A percentile compares a stretch with the other conserved stretches of the same genome.
phyloP scores from a whole-genome alignment of 2,797 vertebrate species.

The Sebastes matsubarae region DNA sequence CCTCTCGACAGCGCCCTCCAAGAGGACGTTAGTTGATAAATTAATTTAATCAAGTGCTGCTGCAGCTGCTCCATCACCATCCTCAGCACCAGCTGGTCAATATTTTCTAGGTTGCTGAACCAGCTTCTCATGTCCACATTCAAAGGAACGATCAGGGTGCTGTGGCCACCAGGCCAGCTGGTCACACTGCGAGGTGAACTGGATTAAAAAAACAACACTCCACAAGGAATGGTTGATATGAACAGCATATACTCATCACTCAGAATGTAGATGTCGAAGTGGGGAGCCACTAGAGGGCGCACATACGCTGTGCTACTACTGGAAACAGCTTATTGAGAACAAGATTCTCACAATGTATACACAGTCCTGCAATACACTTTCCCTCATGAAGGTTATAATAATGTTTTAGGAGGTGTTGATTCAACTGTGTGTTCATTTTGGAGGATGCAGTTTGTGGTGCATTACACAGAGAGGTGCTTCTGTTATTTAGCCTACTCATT shows the following conservation, averaged over 20 bases:
- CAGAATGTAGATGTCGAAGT: background rate
- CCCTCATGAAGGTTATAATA: background rate
- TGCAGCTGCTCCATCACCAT: background rate
- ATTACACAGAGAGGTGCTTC: background rate
- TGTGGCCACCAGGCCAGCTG: background rate
- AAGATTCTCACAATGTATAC: background rate
- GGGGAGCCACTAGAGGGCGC: background rate
- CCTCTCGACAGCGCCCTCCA: background rate
- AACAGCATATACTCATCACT: background rate
- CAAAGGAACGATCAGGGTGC: background rate
- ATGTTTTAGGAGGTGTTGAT: background rate
- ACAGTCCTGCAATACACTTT: background rate
- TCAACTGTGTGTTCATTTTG: background rate
- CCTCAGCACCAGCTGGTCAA: background rate
- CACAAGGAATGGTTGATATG: background rate
- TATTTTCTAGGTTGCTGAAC: background rate
- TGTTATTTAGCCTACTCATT: background rate
- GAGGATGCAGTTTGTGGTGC: background rate
- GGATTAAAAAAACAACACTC: background rate
- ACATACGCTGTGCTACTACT: background rate
- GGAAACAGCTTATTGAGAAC: background rate
- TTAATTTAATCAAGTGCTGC: background rate
- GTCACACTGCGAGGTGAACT: too few relatives aligned
- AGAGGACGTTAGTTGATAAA: background rate
- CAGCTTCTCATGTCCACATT: too few relatives aligned